Conservation (phyloP, 2,113 vertebrate species). For the Laticauda laticaudata region DNA sequence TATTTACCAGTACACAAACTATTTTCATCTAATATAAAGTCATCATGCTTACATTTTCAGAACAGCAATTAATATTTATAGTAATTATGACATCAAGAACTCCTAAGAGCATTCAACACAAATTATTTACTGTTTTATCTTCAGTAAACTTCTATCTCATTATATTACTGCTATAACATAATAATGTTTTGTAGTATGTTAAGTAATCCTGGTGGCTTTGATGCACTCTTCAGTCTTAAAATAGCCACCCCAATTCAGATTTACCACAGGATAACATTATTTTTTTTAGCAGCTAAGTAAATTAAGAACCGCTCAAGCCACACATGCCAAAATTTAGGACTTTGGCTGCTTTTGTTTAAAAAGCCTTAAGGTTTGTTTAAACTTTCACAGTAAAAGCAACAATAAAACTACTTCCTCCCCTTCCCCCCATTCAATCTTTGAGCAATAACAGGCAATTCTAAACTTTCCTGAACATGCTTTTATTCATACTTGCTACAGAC, state of each 20-base stretch:
- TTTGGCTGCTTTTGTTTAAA: constrained; percentile 64
- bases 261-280: constrained; percentile 57
- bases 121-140: constrained; percentile 60
- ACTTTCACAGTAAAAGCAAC: constrained; percentile 66
- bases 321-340: constrained; percentile 59
- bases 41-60: constrained; percentile 82
- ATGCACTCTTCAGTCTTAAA: constrained; percentile 52
- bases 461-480: constrained; percentile 76
- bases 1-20: constrained; percentile 99
- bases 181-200: constrained; percentile 52
- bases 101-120: constrained; percentile 66
- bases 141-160: constrained; percentile 64
- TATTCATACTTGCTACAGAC: constrained; percentile 76
- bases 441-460: constrained; percentile 72
- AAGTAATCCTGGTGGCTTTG: constrained; percentile 49
- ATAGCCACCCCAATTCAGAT: constrained; percentile 58
- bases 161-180: constrained; percentile 59
- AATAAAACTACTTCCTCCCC: constrained; percentile 66
- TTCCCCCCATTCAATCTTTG: constrained; percentile 37
- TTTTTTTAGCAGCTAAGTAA: constrained; percentile 64
- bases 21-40: constrained; percentile 91
- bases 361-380: constrained; percentile 66
- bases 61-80: constrained; percentile 82
- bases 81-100: constrained; percentile 80
- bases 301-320: constrained; percentile 52